phyloP scores from a whole-genome alignment of 1,140 invertebrate genomes.

The Hycleus cichorii region DNA sequence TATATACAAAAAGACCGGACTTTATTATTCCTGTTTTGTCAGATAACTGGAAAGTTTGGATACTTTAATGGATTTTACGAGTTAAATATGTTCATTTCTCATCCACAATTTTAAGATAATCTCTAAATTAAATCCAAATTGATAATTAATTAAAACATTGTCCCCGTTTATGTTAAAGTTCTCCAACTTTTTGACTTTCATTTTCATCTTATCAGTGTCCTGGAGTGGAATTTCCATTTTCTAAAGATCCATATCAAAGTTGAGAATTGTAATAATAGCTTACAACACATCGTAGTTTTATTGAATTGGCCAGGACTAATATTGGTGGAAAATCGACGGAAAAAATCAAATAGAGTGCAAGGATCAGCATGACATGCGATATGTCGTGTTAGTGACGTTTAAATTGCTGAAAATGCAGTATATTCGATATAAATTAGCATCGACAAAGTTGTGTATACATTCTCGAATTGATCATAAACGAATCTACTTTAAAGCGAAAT shows the following conservation, averaged over 20 bases:
- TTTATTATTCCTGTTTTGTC: too few relatives aligned
- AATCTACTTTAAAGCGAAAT: too few relatives aligned
- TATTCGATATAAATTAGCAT: too few relatives aligned
- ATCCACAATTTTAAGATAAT: conserved; percentile 17
- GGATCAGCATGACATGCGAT: conserved; percentile 10
- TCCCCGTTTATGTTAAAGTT: background rate
- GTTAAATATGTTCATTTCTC: conserved; percentile 26
- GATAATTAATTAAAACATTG: conserved; percentile 18
- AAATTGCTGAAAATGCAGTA: too few relatives aligned
- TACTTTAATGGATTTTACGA: conserved; percentile 25
- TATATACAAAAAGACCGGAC: too few relatives aligned
- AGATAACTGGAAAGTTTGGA: conserved; percentile 24
- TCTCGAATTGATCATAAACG: too few relatives aligned
- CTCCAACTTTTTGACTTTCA: background rate
- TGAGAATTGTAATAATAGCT: too few relatives aligned
- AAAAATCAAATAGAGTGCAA: conserved; percentile 6
- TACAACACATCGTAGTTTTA: background rate
- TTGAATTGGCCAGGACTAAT: conserved; percentile 5
- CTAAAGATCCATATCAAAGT: too few relatives aligned
- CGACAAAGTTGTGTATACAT: too few relatives aligned
- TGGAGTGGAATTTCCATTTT: too few relatives aligned
- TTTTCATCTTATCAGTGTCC: too few relatives aligned
- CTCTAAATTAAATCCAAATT: conserved; percentile 19
- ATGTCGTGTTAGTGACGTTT: conserved; percentile 9
- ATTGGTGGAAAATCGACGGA: conserved; percentile 7